Evolutionary conservation across 1,140 invertebrate species (phyloP).

Genomic region (Reticulitermes speratus): DNA sequence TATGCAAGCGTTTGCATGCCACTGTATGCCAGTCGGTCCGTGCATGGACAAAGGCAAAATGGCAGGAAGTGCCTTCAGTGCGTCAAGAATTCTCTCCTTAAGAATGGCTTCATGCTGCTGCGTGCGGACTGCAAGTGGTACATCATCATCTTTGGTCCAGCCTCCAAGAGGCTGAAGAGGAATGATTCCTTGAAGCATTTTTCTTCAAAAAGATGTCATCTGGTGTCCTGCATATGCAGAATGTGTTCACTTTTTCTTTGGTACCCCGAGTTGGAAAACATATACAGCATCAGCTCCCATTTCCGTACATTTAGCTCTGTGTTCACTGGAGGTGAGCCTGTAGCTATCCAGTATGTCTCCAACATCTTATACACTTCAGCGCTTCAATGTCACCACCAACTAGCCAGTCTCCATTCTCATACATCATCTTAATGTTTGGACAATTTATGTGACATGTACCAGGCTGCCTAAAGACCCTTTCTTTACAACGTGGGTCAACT

Average conservation of each 20-base stretch:
- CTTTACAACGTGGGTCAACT: slow-evolving; percentile 93
- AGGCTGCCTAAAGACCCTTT: slow-evolving; percentile 88
- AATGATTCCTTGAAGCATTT: slow-evolving; percentile 92
- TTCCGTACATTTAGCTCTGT: slow-evolving; percentile 77
- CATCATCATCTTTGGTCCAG: slow-evolving; percentile 99
- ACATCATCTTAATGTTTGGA: slow-evolving; percentile 92
- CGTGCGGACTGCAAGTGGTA: slow-evolving; percentile 78
- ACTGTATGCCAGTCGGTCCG: slow-evolving; percentile 75
- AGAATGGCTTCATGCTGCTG: slow-evolving; percentile 87
- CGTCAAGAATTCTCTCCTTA: slow-evolving; percentile 81
- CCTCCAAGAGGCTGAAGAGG: slow-evolving; percentile 96
- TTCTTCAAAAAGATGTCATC: slow-evolving; percentile 71
- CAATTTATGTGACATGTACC: slow-evolving; percentile 86
- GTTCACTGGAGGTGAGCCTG: slow-evolving; percentile 90
- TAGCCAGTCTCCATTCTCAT: slow-evolving; percentile 93
- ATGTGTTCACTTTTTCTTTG: slow-evolving; percentile 99
- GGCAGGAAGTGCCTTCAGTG: slow-evolving; percentile 84
- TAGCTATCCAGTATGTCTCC: slow-evolving; percentile 95
- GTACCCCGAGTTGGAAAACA: slow-evolving; percentile 97
- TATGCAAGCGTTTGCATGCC: too few species aligned
- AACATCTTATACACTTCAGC: slow-evolving; percentile 86
- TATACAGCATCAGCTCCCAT: slow-evolving; percentile 94
- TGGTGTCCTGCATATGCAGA: slow-evolving; percentile 85
- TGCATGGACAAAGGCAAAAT: slow-evolving; percentile 99
- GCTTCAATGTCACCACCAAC: slow-evolving; percentile 93